phyloP scores from a whole-genome alignment of 2,113 vertebrate genomes.

The Myotis brandtii region DNA sequence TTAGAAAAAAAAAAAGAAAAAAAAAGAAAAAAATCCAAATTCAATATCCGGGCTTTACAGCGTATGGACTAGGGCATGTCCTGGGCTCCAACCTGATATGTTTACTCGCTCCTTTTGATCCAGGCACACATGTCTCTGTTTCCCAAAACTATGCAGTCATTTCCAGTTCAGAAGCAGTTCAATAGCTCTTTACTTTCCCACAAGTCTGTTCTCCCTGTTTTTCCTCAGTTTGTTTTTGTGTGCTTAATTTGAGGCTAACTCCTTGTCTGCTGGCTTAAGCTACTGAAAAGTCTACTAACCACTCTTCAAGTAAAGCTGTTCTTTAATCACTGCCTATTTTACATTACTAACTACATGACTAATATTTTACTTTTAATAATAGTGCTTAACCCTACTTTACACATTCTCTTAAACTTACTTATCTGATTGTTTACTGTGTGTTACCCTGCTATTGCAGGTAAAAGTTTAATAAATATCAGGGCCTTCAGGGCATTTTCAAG shows the following conservation, averaged over 20 bases:
- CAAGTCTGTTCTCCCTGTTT: neutral
- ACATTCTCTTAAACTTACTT: neutral
- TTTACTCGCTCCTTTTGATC: neutral
- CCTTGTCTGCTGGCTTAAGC: neutral
- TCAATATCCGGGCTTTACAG: neutral
- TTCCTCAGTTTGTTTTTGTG: neutral
- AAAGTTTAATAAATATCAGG: neutral
- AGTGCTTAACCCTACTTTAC: neutral
- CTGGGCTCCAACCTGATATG: neutral
- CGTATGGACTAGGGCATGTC: neutral
- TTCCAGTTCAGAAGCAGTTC: neutral
- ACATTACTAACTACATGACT: neutral
- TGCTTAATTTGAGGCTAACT: neutral
- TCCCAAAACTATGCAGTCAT: neutral
- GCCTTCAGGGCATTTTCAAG: neutral
- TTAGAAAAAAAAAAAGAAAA: neutral
- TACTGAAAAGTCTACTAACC: neutral
- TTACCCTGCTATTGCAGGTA: fast-evolving
- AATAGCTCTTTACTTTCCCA: neutral
- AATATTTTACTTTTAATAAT: neutral
- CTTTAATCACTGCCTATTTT: neutral
- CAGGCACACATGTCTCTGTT: neutral
- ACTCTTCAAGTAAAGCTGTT: neutral
- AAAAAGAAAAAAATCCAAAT: neutral
- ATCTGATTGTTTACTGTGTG: neutral